A percentile compares a stretch with the other conserved stretches of the same genome.
Conservation (phyloP, 2,113 vertebrate genomes). For the Melozone crissalis region DNA sequence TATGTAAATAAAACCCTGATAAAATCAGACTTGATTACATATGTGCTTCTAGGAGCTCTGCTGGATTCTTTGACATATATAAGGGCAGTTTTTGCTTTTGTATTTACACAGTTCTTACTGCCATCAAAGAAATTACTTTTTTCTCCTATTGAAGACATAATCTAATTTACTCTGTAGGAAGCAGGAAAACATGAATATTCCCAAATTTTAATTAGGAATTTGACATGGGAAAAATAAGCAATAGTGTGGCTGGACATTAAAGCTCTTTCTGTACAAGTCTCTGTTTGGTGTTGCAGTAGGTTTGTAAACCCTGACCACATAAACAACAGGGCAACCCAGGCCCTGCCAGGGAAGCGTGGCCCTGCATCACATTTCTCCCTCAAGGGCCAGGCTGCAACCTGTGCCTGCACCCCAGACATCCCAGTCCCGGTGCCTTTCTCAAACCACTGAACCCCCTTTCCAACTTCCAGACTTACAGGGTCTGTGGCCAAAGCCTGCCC, state of each 20-base stretch:
- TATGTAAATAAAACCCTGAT: neutral
- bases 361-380: neutral
- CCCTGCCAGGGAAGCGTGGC: accelerated
- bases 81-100: neutral
- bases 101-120: neutral
- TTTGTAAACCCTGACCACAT: neutral
- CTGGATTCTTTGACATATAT: neutral
- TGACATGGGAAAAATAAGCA: neutral
- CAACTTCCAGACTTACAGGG: neutral
- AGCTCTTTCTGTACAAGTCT: neutral
- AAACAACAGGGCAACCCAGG: neutral
- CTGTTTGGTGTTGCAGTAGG: neutral
- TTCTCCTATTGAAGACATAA: neutral
- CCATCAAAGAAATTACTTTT: neutral
- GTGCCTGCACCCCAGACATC: neutral
- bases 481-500: accelerated
- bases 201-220: neutral
- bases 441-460: neutral
- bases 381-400: accelerated
- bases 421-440: neutral
- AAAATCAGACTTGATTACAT: neutral
- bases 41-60: neutral
- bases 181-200: neutral
- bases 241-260: accelerated
- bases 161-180: neutral